Conservation (phyloP, 2,888 invertebrate species). For the Heliconius charithonia region DNA sequence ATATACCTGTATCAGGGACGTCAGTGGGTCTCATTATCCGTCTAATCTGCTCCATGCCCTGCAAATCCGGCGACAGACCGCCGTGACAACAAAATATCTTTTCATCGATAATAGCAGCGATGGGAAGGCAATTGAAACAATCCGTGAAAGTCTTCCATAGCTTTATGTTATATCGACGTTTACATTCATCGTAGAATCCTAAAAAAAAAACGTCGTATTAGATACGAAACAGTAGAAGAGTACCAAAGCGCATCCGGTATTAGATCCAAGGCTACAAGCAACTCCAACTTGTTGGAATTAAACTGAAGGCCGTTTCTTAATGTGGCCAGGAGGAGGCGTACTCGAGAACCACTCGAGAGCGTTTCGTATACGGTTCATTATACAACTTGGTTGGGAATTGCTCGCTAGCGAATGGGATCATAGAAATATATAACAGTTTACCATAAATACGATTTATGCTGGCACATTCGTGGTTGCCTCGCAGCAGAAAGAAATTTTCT, state of each 20-base stretch:
- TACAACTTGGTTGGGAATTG: conserved; percentile 17
- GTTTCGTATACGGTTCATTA: conserved; percentile 24
- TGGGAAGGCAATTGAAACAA: conserved; percentile 99
- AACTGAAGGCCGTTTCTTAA: conserved; percentile 35
- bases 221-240: conserved; percentile 35
- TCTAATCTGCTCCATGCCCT: conserved; percentile 98
- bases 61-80: conserved; percentile 96
- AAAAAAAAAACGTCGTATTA: conserved; percentile 34
- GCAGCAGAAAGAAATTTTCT: conserved; percentile 96
- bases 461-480: conserved; percentile 97
- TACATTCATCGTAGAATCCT: conserved; percentile 91
- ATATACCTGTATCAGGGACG: conserved; percentile 94
- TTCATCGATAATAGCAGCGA: conserved; percentile 99
- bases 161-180: conserved; percentile 98
- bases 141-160: conserved; percentile 99
- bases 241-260: conserved; percentile 21
- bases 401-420: conserved; percentile 8
- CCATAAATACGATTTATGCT: conserved; percentile 99
- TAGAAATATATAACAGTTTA: conserved; percentile 57
- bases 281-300: conserved; percentile 36
- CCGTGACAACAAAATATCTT: conserved; percentile 99
- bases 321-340: conserved; percentile 25
- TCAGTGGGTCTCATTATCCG: conserved; percentile 99
- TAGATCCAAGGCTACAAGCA: conserved; percentile 37
- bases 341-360: conserved; percentile 28